phyloP scores from a whole-genome alignment of 2,113 vertebrate species.

The Solenodon paradoxus region DNA sequence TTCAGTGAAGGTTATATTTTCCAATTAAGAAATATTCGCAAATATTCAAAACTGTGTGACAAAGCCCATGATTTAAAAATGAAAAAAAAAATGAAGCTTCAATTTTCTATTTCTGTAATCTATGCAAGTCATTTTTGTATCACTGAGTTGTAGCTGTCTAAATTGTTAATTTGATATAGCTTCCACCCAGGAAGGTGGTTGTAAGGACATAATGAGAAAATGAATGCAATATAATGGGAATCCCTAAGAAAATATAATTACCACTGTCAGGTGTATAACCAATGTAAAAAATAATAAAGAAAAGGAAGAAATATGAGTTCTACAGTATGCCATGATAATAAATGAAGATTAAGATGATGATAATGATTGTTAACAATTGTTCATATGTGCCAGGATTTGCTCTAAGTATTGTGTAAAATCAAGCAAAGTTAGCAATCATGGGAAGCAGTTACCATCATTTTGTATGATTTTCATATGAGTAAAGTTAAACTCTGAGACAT shows the following conservation, averaged over 20 bases:
- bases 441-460: not conserved
- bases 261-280: not conserved
- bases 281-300: not conserved
- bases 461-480: not conserved
- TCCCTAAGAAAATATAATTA: not conserved
- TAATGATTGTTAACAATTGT: not conserved
- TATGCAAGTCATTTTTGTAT: not conserved
- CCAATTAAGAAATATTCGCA: too few relatives aligned
- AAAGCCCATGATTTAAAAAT: not conserved
- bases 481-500: not conserved
- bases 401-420: not conserved
- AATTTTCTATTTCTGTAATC: not conserved
- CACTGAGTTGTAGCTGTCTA: not conserved
- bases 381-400: not conserved
- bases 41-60: not conserved
- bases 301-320: not conserved
- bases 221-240: not conserved
- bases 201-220: not conserved
- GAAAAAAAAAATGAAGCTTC: not conserved
- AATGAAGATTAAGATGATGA: not conserved
- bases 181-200: not conserved
- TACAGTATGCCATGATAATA: not conserved
- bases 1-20: not conserved
- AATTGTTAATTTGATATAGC: not conserved
- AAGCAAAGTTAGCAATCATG: not conserved